Evolutionary conservation across 2,888 invertebrate genomes (phyloP).

Genomic region (Panzeria rudis): DNA sequence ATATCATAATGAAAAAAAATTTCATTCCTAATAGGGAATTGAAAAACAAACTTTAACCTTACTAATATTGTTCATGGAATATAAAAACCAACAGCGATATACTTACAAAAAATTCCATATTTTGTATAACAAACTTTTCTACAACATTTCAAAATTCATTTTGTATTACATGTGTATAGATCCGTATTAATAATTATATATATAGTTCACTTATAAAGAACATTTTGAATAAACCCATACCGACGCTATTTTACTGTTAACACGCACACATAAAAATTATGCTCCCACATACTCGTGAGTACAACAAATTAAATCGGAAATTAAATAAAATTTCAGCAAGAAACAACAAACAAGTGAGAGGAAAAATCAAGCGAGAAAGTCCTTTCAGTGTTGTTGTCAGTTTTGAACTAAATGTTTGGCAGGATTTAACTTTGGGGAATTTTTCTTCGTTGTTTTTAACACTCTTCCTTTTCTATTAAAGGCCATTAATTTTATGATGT

Average conservation of each 20-base stretch:
- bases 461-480: background rate
- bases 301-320: conserved; percentile 39
- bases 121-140: background rate
- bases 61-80: no score
- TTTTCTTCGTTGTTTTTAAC: background rate
- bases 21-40: background rate
- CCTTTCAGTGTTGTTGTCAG: conserved; percentile 19
- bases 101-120: conserved; percentile 34
- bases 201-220: background rate
- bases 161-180: background rate
- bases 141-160: background rate
- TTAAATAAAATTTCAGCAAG: conserved; percentile 2
- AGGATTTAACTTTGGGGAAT: conserved; percentile 28
- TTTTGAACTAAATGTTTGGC: conserved; percentile 30
- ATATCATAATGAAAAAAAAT: background rate
- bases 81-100: background rate
- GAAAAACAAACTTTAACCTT: no score
- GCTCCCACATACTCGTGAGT: background rate
- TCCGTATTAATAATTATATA: background rate
- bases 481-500: conserved; percentile 9
- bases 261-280: background rate
- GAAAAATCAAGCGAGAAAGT: conserved; percentile 15
- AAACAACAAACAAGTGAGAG: conserved; percentile 1
- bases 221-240: background rate
- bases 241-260: conserved; percentile 28